phyloP scores from a whole-genome alignment of 2,888 invertebrate genomes.

The Corythucha ciliata region DNA sequence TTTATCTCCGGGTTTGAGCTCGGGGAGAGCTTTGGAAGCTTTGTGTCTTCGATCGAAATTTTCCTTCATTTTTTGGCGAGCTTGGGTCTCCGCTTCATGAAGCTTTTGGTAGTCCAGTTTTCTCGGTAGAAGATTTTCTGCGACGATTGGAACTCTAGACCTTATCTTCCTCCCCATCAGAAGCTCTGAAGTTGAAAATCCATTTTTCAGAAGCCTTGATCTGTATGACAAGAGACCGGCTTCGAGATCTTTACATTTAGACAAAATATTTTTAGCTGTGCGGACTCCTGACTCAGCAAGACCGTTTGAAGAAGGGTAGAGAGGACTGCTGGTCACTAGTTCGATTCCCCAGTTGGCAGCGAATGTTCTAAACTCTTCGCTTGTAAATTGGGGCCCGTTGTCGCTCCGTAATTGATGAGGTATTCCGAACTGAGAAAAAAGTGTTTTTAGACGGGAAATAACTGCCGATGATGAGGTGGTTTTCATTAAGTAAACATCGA shows the following conservation, averaged over 20 bases:
- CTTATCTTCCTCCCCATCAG: conserved; percentile 11
- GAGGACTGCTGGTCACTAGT: conserved; percentile 19
- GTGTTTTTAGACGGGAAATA: neutral
- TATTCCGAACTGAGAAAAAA: conserved; percentile 15
- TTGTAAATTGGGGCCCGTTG: conserved; percentile 13
- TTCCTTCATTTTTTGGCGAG: neutral
- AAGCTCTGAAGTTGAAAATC: neutral
- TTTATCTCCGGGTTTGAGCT: no score
- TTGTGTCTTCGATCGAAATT: conserved; percentile 9
- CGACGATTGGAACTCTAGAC: neutral
- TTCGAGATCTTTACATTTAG: conserved; percentile 1
- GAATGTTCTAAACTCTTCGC: conserved; percentile 2
- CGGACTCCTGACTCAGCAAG: conserved; percentile 20
- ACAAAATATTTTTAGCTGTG: conserved; percentile 11
- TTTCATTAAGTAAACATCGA: no score
- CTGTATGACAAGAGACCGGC: neutral
- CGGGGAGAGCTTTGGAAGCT: neutral
- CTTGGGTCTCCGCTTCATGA: conserved; percentile 8
- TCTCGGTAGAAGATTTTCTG: neutral
- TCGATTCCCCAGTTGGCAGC: conserved; percentile 7
- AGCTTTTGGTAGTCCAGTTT: neutral
- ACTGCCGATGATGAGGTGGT: neutral
- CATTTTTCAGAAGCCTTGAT: neutral
- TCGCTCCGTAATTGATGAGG: conserved; percentile 15
- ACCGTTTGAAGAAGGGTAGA: conserved; percentile 19